Base-by-base conservation (phyloP, 1,140 invertebrate species). In the Anagrus nilaparvatae region DNA sequence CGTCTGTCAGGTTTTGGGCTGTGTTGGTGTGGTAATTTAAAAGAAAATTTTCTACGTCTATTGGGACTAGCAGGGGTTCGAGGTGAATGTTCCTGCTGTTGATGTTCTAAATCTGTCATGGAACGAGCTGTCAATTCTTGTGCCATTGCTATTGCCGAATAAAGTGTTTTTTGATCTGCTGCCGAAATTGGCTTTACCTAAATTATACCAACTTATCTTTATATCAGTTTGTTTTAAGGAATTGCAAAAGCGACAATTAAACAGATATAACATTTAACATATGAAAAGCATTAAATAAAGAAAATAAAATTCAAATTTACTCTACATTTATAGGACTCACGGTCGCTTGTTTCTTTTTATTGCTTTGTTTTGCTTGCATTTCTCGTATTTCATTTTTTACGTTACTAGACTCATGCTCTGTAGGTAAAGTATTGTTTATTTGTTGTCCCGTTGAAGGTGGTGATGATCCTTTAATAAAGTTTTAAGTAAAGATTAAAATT, bases 151-250 rank as follows among this genome's bases (percentile, higher is more conserved):
- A 96, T 94, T 5, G 92, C 92, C 30, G 85, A 84, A 51, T 97
- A 90, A 20, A 97, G 71, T n/a, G 87, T 90, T 59, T 83, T 86
- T 58, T 93, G 78, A 63, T 97, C 92, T 43, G 91, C 84, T 0
- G 89, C 85, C 16, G 92, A 96, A 65, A 97, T 94, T 10, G 84
- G 87, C 63, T 96, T 96, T 34, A 97, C 84, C 74, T 76, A 52
- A 14, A 62, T n/a, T 9, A 14, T 14, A 14, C n/a, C n/a, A n/a
- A n/a, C n/a, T n/a, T n/a, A n/a, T n/a, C n/a, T n/a, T n/a, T n/a
- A n/a, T n/a, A n/a, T n/a, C n/a, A n/a, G n/a, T n/a, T n/a, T n/a
- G n/a, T n/a, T n/a, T n/a, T n/a, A n/a, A n/a, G n/a, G n/a, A n/a
- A n/a, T n/a, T n/a, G n/a, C n/a, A n/a, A n/a, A n/a, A n/a, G n/a